These are phyloP conservation scores for Stichopus chloronotus DNA, from an alignment of 35 echinoderm and acorn worm genomes.

Conservation along the genomic window DNA sequence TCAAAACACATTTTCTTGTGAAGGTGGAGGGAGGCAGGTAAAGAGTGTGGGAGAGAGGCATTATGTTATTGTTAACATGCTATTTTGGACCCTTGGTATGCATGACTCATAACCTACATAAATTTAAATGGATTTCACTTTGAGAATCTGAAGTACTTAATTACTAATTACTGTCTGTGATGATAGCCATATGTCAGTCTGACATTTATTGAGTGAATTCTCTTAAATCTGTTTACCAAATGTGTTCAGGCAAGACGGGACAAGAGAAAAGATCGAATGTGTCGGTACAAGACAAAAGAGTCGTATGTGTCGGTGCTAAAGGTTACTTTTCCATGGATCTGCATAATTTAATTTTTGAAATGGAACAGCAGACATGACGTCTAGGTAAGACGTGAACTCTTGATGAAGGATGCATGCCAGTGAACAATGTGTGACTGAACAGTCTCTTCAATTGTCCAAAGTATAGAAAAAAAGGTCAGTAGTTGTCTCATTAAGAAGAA, in stretches of 20 bases:
- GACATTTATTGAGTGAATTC: slow-evolving; percentile 1
- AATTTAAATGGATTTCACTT: background rate
- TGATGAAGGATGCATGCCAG: too few species aligned
- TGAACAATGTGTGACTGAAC: too few species aligned
- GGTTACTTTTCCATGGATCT: too few species aligned
- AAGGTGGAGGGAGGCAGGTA: background rate
- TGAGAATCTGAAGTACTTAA: background rate
- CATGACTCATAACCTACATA: background rate
- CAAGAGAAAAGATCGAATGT: background rate
- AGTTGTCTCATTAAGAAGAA: too few species aligned
- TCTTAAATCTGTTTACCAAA: background rate
- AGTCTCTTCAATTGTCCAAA: too few species aligned
- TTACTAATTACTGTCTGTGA: background rate
- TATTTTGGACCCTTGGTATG: background rate
- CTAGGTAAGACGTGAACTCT: too few species aligned
- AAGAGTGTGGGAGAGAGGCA: background rate
- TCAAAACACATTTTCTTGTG: background rate
- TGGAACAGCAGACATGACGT: too few species aligned
- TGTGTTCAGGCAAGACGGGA: background rate
- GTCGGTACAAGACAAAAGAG: too few species aligned
- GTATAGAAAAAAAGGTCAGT: too few species aligned
- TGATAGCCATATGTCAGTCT: background rate
- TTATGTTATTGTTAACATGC: background rate
- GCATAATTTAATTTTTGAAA: too few species aligned
- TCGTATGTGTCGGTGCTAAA: too few species aligned